Percentiles rank a stretch among this genome's conserved stretches.
phyloP scores from a whole-genome alignment of 2,888 invertebrate species.

The Oscheius sp. region DNA sequence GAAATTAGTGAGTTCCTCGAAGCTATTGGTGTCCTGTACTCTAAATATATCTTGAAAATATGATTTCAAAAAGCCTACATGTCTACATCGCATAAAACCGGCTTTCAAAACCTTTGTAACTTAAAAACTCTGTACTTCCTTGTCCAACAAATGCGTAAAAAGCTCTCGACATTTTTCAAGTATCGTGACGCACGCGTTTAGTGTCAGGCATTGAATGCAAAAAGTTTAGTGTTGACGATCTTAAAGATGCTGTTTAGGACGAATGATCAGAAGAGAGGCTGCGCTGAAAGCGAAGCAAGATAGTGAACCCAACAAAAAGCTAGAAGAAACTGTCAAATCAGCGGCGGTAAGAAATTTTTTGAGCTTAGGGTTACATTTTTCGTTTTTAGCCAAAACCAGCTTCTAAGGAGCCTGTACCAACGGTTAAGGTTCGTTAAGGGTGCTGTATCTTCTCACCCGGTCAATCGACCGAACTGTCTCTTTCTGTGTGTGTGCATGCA shows the following conservation, averaged over 20 bases:
- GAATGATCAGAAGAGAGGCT: conserved; percentile 65
- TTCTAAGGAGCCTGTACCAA: conserved; percentile 37
- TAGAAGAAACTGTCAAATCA: conserved; percentile 42
- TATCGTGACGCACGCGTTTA: neutral
- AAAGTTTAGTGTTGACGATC: neutral
- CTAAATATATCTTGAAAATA: too few relatives aligned
- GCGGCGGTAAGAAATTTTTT: neutral
- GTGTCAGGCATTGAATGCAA: neutral
- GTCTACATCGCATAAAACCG: too few relatives aligned
- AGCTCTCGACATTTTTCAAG: neutral
- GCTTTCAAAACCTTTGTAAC: too few relatives aligned
- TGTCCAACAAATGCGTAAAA: neutral
- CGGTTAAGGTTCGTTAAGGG: conserved; percentile 33
- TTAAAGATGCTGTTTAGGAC: conserved; percentile 49
- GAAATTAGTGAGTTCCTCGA: conserved; percentile 63
- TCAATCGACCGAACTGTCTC: conserved; percentile 13
- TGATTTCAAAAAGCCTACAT: too few relatives aligned
- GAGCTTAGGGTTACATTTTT: neutral
- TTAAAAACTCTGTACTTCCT: neutral
- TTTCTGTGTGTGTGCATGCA: conserved; percentile 32
- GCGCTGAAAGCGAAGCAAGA: conserved; percentile 55
- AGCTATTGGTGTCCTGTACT: neutral
- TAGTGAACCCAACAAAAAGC: conserved; percentile 45
- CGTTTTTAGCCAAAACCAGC: conserved; percentile 45
- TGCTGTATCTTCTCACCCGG: conserved; percentile 27